Evolutionary conservation across 2,888 invertebrate genomes (phyloP), one percentile per base, ranked within the genome.

Genomic region (Sinohyriopsis cumingii): DNA sequence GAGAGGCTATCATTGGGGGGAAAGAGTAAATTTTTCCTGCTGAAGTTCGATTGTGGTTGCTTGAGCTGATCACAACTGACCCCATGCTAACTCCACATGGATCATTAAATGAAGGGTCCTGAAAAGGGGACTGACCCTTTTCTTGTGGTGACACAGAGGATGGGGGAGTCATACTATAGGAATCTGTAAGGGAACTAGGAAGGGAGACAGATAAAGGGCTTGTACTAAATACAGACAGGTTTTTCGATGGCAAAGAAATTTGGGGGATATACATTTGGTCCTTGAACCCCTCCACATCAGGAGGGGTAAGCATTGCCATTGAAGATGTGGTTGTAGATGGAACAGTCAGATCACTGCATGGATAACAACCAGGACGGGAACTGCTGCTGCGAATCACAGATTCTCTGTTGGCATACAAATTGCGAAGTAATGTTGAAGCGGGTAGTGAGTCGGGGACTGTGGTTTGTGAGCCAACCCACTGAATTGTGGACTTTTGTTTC

Each of bases 61-160:
- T 45, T 3, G 45, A 45, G 45, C 45, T 45, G 45, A 45, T 45
- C 2, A 45, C 12, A 45, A 45, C 45, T 45, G 45, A 45, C 45
- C 45, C 45, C 45, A 45, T 45, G 45, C 45, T 45, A 45, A 45
- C 12, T 15, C 45, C 45, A 45, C 45, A 45, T 45, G 45, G 45
- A 45, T 45, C 45, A 45, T 45, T 45, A 45, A 45, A 45, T 45
- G 45, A 45, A 45, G 45, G 45, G 45, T 45, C 45, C 12, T 45
- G 45, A 45, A 45, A 45, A 15, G 45, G 15, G 45, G 45, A 45
- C 45, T 45, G 45, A 12, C 15, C 45, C 45, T 94, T 96, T 87
- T 97, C 97, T 74, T 97, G 93, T 0, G 98, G 97, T 7, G 97
- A 97, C 2, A 97, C 97, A 5, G 97, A 97, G n/a, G 96, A 96